Evolutionary conservation across 2,888 invertebrate genomes (phyloP), one percentile per base, ranked within the genome.

Genomic region (Loripinus fragilis): DNA sequence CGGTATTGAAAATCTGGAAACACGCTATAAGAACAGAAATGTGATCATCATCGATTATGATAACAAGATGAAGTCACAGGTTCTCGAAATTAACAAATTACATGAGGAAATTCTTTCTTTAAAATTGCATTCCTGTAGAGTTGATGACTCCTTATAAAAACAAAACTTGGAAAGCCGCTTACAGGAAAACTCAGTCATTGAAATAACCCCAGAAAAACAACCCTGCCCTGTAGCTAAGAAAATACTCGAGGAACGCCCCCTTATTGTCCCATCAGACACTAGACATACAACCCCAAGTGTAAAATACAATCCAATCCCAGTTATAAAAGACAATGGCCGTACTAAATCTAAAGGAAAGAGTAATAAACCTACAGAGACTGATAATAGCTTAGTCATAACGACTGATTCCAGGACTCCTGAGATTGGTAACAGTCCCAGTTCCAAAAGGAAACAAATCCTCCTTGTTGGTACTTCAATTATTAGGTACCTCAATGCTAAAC

Each of bases 121-220:
- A 10, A 55, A 55, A 55, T 25, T 55, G 55, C 25, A 55, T 15
- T 55, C 55, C 7, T 55, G 55, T 15, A 55, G 55, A 55, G 55
- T 25, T 55, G 55, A 55, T 15, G 55, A 55, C 15, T 55, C 55
- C 7, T 15, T 55, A 2, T 28, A 7, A 7, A 55, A 25, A 10
- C 2, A 55, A 23, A 15, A 25, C 23, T 55, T 15, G 23, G 55
- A 25, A 25, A 55, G 7, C 15, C 28, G 55, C 15, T 5, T 55
- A 28, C 25, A 55, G 28, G 15, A 55, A 25, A 55, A 55, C 55
- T 25, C 25, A 28, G 5, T 55, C 7, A 25, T 55, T 25, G 55
- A 55, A 55, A 55, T 55, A 25, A 10, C 55, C 25, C 55, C 55
- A 8, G 55, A 55, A 55, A 55, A 55, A 55, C 25, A n/a, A 5